These are phyloP conservation scores for Chaetops frenatus DNA, from an alignment of 2,113 vertebrate species.

Conservation along the genomic window DNA sequence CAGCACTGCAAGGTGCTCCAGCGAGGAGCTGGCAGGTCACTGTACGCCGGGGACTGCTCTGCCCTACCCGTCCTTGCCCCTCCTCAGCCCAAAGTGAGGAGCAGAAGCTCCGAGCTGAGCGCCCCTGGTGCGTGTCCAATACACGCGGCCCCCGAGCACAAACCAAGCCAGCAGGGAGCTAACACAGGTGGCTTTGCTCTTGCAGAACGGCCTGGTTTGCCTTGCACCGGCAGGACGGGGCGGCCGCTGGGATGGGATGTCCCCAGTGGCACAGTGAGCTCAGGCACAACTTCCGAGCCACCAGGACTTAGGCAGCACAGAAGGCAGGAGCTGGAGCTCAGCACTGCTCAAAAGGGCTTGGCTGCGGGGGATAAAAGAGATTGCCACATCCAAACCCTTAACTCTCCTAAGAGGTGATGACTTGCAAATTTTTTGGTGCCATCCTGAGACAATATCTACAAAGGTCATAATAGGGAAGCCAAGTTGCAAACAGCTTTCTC, in stretches of 20 bases:
- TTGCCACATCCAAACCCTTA: background rate
- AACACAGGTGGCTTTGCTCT: background rate
- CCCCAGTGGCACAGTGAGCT: accelerated
- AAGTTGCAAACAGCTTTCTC: background rate
- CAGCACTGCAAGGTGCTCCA: background rate
- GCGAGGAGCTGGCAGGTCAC: background rate
- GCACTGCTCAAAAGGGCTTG: background rate
- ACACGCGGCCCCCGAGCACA: background rate
- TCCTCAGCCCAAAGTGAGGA: background rate
- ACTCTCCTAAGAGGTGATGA: background rate
- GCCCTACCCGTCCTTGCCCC: no score
- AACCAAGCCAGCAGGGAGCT: background rate
- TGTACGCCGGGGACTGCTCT: background rate
- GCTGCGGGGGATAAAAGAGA: background rate
- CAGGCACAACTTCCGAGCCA: background rate
- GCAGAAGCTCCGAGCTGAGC: background rate
- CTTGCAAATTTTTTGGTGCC: background rate
- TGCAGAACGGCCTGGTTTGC: background rate
- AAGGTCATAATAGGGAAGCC: background rate
- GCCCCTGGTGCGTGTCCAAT: accelerated
- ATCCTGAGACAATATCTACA: background rate
- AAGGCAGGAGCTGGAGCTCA: background rate
- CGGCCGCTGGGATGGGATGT: accelerated
- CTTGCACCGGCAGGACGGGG: accelerated
- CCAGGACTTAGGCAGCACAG: background rate